phyloP scores from a whole-genome alignment of 1,140 invertebrate species.

The Bombus picipes region DNA sequence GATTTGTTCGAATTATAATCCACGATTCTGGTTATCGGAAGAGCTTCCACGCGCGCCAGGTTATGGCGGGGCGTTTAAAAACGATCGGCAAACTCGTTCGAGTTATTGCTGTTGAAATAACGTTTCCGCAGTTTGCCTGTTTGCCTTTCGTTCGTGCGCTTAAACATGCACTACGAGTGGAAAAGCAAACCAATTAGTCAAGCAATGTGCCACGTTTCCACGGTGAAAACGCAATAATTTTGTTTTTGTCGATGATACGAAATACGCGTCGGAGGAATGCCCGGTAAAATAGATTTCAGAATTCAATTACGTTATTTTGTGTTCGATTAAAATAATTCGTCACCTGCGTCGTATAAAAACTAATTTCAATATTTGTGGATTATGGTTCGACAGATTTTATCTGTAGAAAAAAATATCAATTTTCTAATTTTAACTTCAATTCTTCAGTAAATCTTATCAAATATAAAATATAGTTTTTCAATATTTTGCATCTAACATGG shows the following conservation, averaged over 20 bases:
- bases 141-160: neutral
- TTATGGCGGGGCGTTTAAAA: slow-evolving; percentile 6
- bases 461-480: too few relatives aligned
- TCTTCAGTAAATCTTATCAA: too few relatives aligned
- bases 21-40: neutral
- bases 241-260: too few relatives aligned
- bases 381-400: too few relatives aligned
- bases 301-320: neutral
- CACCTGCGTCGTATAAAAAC: too few relatives aligned
- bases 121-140: neutral
- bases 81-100: neutral
- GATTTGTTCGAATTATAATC: slow-evolving; percentile 4
- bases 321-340: neutral
- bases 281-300: neutral
- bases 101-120: neutral
- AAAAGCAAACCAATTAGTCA: slow-evolving; percentile 8
- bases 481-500: too few relatives aligned
- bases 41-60: too few relatives aligned
- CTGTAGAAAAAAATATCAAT: too few relatives aligned
- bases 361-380: too few relatives aligned
- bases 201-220: neutral
- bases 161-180: neutral
- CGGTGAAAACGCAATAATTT: neutral
- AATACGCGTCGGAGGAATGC: too few relatives aligned
- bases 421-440: too few relatives aligned